Evolutionary conservation across 2,113 vertebrate species (phyloP).

Genomic region (Sialia sialis): DNA sequence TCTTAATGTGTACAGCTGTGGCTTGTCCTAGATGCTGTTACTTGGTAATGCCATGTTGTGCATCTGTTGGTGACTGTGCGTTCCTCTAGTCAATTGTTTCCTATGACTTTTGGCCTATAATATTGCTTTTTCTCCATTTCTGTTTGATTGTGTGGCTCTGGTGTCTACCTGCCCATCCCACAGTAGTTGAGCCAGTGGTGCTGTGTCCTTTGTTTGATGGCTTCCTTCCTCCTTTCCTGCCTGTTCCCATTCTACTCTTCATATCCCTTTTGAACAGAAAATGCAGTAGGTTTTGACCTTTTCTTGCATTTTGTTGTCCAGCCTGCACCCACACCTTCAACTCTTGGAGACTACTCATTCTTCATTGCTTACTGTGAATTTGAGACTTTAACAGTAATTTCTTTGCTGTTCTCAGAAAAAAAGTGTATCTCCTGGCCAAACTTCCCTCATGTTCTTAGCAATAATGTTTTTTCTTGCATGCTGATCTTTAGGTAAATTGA

Average conservation of each 20-base stretch:
- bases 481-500: not conserved
- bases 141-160: not conserved
- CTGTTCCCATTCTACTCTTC: not conserved
- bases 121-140: not conserved
- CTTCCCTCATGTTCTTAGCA: not conserved
- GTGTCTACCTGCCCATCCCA: not conserved
- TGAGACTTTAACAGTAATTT: not conserved
- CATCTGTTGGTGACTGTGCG: not conserved
- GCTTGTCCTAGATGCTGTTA: not conserved
- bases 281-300: not conserved
- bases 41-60: constrained; percentile 7
- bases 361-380: not conserved
- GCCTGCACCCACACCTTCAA: not conserved
- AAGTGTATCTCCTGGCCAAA: not conserved
- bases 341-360: not conserved
- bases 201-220: not conserved
- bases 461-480: not conserved
- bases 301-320: not conserved
- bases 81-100: constrained; percentile 5
- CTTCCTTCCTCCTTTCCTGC: not conserved
- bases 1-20: constrained; percentile 40
- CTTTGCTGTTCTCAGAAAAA: not conserved
- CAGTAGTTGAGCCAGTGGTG: not conserved
- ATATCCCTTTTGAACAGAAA: not conserved
- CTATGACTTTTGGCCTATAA: not conserved